These are phyloP conservation scores for Dromaius novaehollandiae DNA, from an alignment of 2,113 vertebrate species.

Conservation along the genomic window DNA sequence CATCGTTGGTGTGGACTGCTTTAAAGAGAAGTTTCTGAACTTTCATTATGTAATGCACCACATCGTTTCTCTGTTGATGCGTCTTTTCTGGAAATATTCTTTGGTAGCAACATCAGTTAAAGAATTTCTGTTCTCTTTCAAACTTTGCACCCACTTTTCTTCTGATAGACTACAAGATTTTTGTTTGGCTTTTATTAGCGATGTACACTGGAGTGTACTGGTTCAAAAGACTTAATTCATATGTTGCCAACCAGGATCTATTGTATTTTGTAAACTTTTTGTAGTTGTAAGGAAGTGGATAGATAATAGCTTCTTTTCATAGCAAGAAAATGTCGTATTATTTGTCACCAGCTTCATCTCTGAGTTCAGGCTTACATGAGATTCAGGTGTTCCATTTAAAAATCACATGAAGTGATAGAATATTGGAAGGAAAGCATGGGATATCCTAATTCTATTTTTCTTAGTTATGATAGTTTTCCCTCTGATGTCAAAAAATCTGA, in stretches of 20 bases:
- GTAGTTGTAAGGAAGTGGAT: neutral
- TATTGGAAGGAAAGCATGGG: neutral
- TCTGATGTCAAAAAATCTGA: neutral
- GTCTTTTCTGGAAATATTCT: neutral
- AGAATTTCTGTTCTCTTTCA: neutral
- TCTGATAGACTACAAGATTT: rapidly evolving
- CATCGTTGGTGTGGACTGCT: neutral
- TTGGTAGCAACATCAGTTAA: neutral
- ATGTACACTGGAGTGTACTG: neutral
- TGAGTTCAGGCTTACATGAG: neutral
- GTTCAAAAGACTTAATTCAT: neutral
- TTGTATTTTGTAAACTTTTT: neutral
- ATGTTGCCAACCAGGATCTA: neutral
- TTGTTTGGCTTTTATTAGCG: neutral
- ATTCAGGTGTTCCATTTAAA: neutral
- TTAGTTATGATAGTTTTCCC: neutral
- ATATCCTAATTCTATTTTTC: neutral
- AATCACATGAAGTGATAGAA: neutral
- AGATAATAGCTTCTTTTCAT: neutral
- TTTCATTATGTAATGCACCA: neutral
- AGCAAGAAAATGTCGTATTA: neutral
- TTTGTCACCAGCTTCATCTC: neutral
- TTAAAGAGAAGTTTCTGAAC: neutral
- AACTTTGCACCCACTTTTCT: neutral
- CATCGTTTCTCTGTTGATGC: neutral